These are phyloP conservation scores for Pteria penguin DNA, from an alignment of 2,888 invertebrate genomes.

Conservation along the genomic window DNA sequence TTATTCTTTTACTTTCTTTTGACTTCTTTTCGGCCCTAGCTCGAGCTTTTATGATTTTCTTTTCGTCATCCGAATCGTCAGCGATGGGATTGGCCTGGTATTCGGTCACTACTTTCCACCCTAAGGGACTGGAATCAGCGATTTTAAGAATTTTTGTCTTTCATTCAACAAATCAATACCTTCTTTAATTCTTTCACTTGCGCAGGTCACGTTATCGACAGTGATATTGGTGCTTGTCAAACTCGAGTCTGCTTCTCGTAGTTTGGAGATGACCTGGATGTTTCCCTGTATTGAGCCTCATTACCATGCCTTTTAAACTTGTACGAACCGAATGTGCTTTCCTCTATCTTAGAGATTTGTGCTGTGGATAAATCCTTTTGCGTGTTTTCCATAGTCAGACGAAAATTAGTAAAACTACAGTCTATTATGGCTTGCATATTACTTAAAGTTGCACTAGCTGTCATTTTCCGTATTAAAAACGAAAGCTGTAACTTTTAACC, in stretches of 20 bases:
- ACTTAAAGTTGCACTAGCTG: too few species aligned
- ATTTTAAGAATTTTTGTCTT: constrained; percentile 16
- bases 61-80: too few species aligned
- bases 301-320: neutral
- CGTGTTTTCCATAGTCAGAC: neutral
- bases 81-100: too few species aligned
- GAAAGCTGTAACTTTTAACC: too few species aligned
- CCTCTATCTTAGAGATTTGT: neutral
- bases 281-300: neutral
- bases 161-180: neutral
- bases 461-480: too few species aligned
- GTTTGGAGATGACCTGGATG: neutral
- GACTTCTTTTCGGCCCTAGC: too few species aligned
- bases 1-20: too few species aligned
- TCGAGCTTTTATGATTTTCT: too few species aligned
- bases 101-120: too few species aligned
- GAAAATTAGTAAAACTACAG: neutral
- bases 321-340: neutral
- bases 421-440: neutral
- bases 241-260: neutral
- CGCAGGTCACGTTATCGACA: neutral
- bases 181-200: neutral
- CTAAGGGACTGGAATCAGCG: neutral
- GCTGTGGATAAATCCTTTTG: neutral
- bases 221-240: neutral